phyloP scores from a whole-genome alignment of 2,888 invertebrate species.

The Drosophila cognata region DNA sequence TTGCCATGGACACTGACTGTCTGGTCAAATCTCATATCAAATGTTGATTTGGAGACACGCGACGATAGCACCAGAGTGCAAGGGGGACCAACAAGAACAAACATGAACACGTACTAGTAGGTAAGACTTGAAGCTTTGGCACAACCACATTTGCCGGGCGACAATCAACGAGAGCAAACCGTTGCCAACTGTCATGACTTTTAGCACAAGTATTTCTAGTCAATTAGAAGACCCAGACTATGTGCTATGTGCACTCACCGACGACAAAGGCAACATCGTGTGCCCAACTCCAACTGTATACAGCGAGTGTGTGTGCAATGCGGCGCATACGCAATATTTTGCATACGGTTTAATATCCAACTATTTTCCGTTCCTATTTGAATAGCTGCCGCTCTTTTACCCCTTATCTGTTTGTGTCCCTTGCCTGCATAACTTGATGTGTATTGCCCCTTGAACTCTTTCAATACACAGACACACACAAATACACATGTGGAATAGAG shows the following conservation, averaged over 20 bases:
- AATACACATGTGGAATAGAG: slow-evolving; percentile 22
- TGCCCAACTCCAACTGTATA: background rate
- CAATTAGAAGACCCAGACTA: slow-evolving; percentile 61
- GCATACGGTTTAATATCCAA: slow-evolving; percentile 21
- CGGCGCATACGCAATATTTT: slow-evolving; percentile 57
- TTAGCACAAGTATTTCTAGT: slow-evolving; percentile 37
- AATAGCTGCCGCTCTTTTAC: background rate
- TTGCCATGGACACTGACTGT: slow-evolving; percentile 6
- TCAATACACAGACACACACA: slow-evolving; percentile 12
- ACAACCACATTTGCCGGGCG: slow-evolving; percentile 2
- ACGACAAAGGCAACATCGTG: slow-evolving; percentile 32
- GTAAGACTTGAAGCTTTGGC: slow-evolving; percentile 4
- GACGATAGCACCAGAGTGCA: slow-evolving; percentile 43
- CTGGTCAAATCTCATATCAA: slow-evolving; percentile 52
- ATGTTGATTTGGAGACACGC: background rate
- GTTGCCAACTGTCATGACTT: slow-evolving; percentile 31
- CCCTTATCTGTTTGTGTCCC: background rate
- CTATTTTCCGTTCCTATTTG: background rate
- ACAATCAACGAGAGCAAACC: slow-evolving; percentile 4
- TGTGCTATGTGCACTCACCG: background rate
- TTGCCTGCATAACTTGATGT: slow-evolving; percentile 16
- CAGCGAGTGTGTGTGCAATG: slow-evolving; percentile 9
- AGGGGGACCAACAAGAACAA: background rate
- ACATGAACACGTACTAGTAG: background rate
- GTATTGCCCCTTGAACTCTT: slow-evolving; percentile 38